Base-by-base conservation (phyloP, 1,140 invertebrate species). In the Heliconius himera region DNA sequence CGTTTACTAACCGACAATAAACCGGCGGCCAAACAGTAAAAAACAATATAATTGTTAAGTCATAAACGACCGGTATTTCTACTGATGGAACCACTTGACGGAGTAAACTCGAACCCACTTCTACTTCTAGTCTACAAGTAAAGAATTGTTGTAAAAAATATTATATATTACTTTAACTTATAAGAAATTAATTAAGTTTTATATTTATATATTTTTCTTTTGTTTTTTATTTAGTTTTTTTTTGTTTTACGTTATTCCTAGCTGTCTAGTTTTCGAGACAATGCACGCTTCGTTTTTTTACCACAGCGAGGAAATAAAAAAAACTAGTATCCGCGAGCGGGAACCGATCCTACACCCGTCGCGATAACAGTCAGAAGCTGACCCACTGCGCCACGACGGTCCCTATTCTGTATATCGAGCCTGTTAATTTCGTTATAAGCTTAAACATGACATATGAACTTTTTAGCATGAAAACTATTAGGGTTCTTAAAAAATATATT, bases 1-100 rank as follows among this genome's bases (percentile, higher is more conserved):
- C 85, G 81, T 85, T 87, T 88, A 86, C 87, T 82, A 87, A 87
- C 88, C 88, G 80, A 88, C 86, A 82, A 88, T 91, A 89, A 91
- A 90, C 84, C 80, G 80, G 71, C 83, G 79, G 83, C 60, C 81
- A 81, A 84, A 90, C 87, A 89, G 80, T 87, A 89, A 91, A 84
- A 86, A 87, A 85, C 84, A 77, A 81, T 87, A 90, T 91, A 90
- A 91, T 90, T 89, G 87, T 89, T 83, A 77, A 82, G 79, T 84
- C 87, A 86, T 91, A 90, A 91, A 90, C 81, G 84, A 82, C 84
- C 82, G 83, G 82, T 85, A 84, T 84, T 79, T 86, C 82, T 86
- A 79, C 82, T 74, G 76, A 83, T 81, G 80, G 81, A 83, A 82
- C 81, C 74, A 84, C 84, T 36, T 36, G 33, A 36, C 33, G 33